Base-by-base conservation (phyloP, 2,113 vertebrate genomes). In the Corythornis madagascariensis region DNA sequence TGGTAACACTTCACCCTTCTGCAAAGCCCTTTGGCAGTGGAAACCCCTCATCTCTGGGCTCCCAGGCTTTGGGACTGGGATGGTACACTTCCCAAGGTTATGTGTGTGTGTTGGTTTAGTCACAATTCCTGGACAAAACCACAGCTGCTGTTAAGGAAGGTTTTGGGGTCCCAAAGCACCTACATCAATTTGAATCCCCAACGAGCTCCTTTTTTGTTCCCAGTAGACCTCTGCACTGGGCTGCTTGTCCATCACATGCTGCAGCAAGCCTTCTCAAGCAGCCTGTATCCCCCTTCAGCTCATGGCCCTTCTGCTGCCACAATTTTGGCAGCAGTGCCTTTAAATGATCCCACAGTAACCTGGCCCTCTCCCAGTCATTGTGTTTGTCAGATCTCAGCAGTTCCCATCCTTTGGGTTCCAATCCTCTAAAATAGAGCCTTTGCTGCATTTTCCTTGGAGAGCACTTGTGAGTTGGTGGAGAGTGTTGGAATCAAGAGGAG, bases 211-310 rank as follows among this genome's bases (percentile, higher is more conserved):
- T 47, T 31, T 50, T 52, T 52, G 22, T 26, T 52, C 11, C 28
- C 21, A 14, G 22, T 1, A 52, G 53, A 43, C 7, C 10, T 72
- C 40, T 72, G 31, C 29, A 8, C 15, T 22, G 29, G 31, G 21
- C 18, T 71, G 24, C 28, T 64, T 45, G 33, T 52, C 33, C 38
- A 33, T 38, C 16, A 60, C 7, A 28, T 13, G 15, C 48, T 72
- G 22, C 63, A n/a, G 38, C 45, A 64, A 83, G 14, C 14, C 48
- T 85, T 26, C 61, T 42, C 56, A 50, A 50, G 47, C 29, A 85
- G 31, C 4, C 16, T 0, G 0, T 14, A 6, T 18, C 2, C 21
- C 6, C 4, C 11, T 8, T 19, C 2, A 1, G 2, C 16, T 29
- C 0, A 1, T 13, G 8, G 31, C 18, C 29, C 7, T 25, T 26